A percentile compares a stretch with the other conserved stretches of the same genome.
Conservation (phyloP, 2,797 vertebrate species). For the Hydrolagus colliei region DNA sequence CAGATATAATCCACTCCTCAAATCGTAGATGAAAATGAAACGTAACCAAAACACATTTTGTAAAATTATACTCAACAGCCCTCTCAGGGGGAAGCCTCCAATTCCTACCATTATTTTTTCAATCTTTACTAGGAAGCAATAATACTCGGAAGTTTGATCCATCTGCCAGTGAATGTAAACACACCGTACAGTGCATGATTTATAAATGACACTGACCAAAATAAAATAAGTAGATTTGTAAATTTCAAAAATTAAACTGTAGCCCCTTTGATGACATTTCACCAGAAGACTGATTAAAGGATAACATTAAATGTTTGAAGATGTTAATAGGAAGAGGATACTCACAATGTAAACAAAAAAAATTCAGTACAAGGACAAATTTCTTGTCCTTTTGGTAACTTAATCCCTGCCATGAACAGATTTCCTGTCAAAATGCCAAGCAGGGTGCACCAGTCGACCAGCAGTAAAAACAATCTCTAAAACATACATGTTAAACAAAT, state of each 20-base stretch:
- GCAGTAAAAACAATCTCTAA: no score
- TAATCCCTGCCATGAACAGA: conserved; percentile 50
- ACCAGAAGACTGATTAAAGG: not conserved
- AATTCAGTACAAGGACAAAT: conserved; percentile 74
- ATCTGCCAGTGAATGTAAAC: not conserved
- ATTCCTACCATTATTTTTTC: not conserved
- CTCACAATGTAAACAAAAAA: not conserved
- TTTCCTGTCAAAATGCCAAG: conserved; percentile 25
- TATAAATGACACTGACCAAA: not conserved
- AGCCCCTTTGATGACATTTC: not conserved
- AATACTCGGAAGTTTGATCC: not conserved
- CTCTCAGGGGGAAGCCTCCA: not conserved
- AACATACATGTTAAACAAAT: no score
- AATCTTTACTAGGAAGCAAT: not conserved
- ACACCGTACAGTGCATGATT: not conserved
- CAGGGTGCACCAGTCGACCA: no score
- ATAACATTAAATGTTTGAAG: not conserved
- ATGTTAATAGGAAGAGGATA: not conserved
- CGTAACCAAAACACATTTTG: no score
- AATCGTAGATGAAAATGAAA: not conserved
- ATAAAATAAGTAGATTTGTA: not conserved
- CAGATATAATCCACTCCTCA: not conserved
- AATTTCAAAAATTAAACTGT: not conserved
- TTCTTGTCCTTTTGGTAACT: conserved; percentile 72
- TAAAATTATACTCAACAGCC: not conserved